Conservation (phyloP, 2,888 invertebrate species). For the Drosophila colorata region DNA sequence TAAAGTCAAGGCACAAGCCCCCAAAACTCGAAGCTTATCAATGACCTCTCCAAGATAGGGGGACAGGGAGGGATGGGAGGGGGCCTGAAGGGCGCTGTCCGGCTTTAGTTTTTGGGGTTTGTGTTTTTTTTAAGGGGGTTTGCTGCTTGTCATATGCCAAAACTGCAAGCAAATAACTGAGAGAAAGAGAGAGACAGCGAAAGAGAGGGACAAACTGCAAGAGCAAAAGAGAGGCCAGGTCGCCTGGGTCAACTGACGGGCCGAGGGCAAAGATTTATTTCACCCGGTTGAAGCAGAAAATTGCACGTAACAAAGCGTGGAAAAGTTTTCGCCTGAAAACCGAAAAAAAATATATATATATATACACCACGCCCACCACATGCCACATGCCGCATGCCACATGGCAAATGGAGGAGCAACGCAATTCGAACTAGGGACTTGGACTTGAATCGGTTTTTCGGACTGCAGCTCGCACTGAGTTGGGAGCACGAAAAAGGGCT, state of each 20-base stretch:
- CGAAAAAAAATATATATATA: not conserved
- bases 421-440: constrained; percentile 6
- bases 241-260: constrained; percentile 10
- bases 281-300: constrained; percentile 76
- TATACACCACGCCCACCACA: constrained; percentile 29
- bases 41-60: constrained; percentile 14
- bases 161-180: constrained; percentile 54
- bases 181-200: not conserved
- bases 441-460: constrained; percentile 29
- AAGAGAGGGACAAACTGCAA: not conserved
- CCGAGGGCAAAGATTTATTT: constrained; percentile 69
- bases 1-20: constrained; percentile 17
- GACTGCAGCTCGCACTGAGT: constrained; percentile 5
- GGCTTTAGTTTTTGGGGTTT: constrained; percentile 4
- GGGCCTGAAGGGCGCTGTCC: not conserved
- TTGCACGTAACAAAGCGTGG: constrained; percentile 78
- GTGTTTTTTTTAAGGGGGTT: not conserved
- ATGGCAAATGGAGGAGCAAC: constrained; percentile 15
- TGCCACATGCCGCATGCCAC: constrained; percentile 10
- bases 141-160: constrained; percentile 47
- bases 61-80: no score
- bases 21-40: constrained; percentile 30
- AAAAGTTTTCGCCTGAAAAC: constrained; percentile 53
- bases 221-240: constrained; percentile 5
- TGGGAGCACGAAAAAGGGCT: not conserved